Base-by-base conservation (phyloP, 2,113 vertebrate genomes). In the Spermophilus dauricus region DNA sequence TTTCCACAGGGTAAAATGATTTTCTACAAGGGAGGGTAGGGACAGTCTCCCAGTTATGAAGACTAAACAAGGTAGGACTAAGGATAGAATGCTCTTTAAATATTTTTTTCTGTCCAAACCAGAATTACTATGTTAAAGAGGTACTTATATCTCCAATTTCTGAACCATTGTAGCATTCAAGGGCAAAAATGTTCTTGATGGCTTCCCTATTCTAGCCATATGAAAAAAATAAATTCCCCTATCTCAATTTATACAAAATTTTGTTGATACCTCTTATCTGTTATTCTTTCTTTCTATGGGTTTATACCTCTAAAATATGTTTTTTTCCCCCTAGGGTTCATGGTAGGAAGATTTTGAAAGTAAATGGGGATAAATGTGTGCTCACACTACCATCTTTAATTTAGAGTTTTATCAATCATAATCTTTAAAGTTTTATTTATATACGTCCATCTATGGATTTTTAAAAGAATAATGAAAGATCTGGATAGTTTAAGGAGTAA, bases 391-490 rank as follows among this genome's bases (percentile, higher is more conserved):
- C 16, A 85, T 45, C 39, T 91, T 91, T 84, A 42, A 87, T 45
- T 45, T 37, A 80, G 3, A 37, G 9, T 3, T 39, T 1, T n/a
- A 75, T 63, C n/a, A 76, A 12, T 75, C 70, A 94, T 34, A 72
- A 83, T 22, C 17, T 91, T 39, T 10, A 96, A 85, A 92, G 37
- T 22, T 73, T 94, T 89, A 56, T 76, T 94, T 96, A 72, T 69
- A 14, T 65, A 89, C 48, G 67, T n/a, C 77, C 70, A 91, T 12
- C 82, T 51, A 77, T 37, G 7, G 28, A 87, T 61, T 89, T 63
- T 84, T 91, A 93, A 95, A 42, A 82, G 22, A 89, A 84, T 13
- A 95, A 45, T 72, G 11, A 77, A 91, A 87, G 4, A 90, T 42
- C 78, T 95, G 67, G 2, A n/a, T 72, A 77, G 58, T 92, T 87